Percentiles rank a stretch among this genome's conserved stretches.
These are phyloP conservation scores for Chionomys nivalis DNA, from an alignment of 2,113 vertebrate species.

Conservation along the genomic window DNA sequence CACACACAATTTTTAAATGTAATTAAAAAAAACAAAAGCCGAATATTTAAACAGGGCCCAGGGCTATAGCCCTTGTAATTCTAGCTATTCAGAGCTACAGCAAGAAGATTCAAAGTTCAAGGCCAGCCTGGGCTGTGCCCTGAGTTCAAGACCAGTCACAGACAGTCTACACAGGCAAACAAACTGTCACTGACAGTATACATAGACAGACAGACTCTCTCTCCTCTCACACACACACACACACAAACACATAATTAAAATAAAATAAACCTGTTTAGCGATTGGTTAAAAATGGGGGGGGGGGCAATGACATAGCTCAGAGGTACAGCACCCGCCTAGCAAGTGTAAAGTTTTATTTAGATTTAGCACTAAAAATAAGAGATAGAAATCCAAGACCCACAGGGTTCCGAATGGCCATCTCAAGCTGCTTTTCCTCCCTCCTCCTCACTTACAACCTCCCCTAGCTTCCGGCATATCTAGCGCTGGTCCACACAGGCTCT, in stretches of 20 bases:
- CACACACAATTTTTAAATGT: not conserved
- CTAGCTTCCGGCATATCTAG: not conserved
- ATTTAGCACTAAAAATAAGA: not conserved
- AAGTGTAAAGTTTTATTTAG: not conserved
- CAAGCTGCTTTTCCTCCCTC: not conserved
- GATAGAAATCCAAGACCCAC: not conserved
- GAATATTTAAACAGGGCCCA: not conserved
- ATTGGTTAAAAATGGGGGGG: not conserved
- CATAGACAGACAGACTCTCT: not conserved
- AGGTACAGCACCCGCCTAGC: not conserved
- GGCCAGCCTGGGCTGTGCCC: not conserved
- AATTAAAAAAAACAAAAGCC: not conserved
- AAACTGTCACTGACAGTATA: not conserved
- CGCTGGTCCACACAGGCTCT: not conserved
- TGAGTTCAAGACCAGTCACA: not conserved
- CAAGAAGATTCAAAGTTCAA: not conserved
- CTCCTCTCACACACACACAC: not conserved
- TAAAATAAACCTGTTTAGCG: not conserved
- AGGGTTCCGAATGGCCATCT: not conserved
- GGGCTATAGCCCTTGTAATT: not conserved
- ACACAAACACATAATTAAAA: not conserved
- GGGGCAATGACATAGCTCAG: not conserved
- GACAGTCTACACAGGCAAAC: not conserved
- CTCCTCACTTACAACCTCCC: not conserved
- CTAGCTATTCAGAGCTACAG: not conserved